These are phyloP conservation scores for Dreissena rostriformis DNA, from an alignment of 1,140 invertebrate species.

Conservation along the genomic window DNA sequence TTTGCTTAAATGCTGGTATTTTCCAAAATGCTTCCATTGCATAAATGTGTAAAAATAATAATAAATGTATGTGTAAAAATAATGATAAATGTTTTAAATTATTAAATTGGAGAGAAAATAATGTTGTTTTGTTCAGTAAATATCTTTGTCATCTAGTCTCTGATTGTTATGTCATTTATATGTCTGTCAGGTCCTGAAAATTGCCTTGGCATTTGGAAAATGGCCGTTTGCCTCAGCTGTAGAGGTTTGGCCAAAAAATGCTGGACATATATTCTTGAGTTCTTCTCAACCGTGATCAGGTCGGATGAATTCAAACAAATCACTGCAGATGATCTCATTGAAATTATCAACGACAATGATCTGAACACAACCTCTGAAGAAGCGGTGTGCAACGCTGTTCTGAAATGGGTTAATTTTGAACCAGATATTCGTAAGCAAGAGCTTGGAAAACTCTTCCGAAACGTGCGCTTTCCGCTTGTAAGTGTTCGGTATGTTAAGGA, in stretches of 20 bases:
- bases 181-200: conserved; percentile 86
- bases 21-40: too few relatives aligned
- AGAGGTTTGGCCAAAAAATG: conserved; percentile 86
- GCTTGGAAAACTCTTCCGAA: conserved; percentile 89
- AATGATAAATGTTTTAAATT: too few relatives aligned
- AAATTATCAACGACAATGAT: conserved; percentile 98
- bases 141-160: conserved; percentile 83
- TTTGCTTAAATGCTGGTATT: background rate
- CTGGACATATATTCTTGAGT: conserved; percentile 80
- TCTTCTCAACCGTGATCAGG: conserved; percentile 87
- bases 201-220: conserved; percentile 90
- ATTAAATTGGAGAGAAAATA: too few relatives aligned
- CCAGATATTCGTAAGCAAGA: conserved; percentile 94
- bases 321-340: conserved; percentile 95
- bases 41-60: too few relatives aligned
- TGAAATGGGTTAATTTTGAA: conserved; percentile 99
- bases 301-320: conserved; percentile 97
- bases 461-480: conserved; percentile 88
- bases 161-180: conserved; percentile 58
- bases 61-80: too few relatives aligned
- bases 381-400: conserved; percentile 94
- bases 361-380: conserved; percentile 97
- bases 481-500: conserved; percentile 88
- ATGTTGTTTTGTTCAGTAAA: too few relatives aligned
- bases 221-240: conserved; percentile 88